These are phyloP conservation scores for Coregonus ussuriensis DNA, from an alignment of 2,797 vertebrate species.

Conservation along the genomic window DNA sequence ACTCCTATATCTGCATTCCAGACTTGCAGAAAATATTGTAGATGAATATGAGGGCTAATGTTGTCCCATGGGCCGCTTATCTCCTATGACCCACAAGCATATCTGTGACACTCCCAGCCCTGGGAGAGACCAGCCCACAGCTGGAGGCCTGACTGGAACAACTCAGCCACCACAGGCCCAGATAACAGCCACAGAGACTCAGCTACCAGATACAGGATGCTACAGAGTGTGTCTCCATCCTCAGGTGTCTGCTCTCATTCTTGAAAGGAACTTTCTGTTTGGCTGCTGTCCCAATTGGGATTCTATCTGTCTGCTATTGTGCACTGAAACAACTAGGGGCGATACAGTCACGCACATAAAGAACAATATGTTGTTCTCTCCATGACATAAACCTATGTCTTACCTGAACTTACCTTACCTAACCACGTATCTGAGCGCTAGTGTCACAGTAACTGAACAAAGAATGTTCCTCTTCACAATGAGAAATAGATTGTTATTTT, in stretches of 20 bases:
- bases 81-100: constrained; percentile 32
- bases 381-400: too few relatives aligned
- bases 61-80: constrained; percentile 52
- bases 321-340: constrained; percentile 50
- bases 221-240: constrained; percentile 19
- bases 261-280: constrained; percentile 43
- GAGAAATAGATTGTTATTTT: constrained; percentile 16
- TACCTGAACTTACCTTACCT: constrained; percentile 22
- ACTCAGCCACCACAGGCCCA: neutral
- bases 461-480: constrained; percentile 23
- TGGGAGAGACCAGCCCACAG: neutral
- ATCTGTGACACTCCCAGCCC: constrained; percentile 38
- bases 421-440: constrained; percentile 39
- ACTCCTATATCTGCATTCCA: constrained; percentile 22
- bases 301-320: constrained; percentile 33
- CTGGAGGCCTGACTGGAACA: constrained; percentile 29
- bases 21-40: constrained; percentile 18
- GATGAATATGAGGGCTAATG: constrained; percentile 52
- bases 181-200: neutral
- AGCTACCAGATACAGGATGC: neutral
- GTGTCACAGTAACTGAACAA: constrained; percentile 34
- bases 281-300: constrained; percentile 9
- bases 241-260: constrained; percentile 10
- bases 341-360: constrained; percentile 8
- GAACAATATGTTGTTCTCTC: constrained; percentile 2